phyloP scores from a whole-genome alignment of 1,140 invertebrate genomes.

The Bicyclus anynana region DNA sequence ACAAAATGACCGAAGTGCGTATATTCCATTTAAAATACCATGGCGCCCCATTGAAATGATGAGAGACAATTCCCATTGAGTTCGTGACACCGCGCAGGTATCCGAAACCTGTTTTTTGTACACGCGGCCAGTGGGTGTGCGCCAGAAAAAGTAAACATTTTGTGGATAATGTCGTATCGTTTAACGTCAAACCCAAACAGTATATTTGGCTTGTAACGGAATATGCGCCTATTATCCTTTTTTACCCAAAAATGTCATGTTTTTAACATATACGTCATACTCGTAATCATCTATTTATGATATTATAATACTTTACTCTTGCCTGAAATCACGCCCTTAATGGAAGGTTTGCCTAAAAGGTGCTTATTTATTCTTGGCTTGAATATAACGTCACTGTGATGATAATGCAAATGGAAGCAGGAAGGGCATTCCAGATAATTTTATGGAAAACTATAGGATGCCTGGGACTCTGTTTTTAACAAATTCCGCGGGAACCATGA shows the following conservation, averaged over 20 bases:
- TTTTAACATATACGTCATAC: not conserved
- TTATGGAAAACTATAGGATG: too few relatives aligned
- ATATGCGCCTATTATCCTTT: not conserved
- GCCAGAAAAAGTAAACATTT: slow-evolving; percentile 50
- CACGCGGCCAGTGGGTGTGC: slow-evolving; percentile 37
- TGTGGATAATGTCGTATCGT: not conserved
- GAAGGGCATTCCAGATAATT: too few relatives aligned
- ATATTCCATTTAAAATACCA: not conserved
- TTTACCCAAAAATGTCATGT: not conserved
- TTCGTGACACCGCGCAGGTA: slow-evolving; percentile 37
- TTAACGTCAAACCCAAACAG: not conserved
- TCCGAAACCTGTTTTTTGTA: slow-evolving; percentile 38
- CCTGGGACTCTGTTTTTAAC: too few relatives aligned
- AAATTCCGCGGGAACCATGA: too few relatives aligned
- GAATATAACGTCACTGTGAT: too few relatives aligned
- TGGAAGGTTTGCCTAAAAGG: too few relatives aligned
- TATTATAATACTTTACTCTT: too few relatives aligned
- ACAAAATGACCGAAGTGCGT: too few relatives aligned
- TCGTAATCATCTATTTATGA: not conserved
- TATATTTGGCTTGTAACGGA: not conserved
- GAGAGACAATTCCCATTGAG: slow-evolving; percentile 13
- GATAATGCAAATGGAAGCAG: too few relatives aligned
- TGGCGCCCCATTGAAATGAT: not conserved
- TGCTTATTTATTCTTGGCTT: too few relatives aligned
- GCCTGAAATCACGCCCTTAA: too few relatives aligned